A percentile compares a stretch with the other conserved stretches of the same genome.
Conservation (phyloP, 2,113 vertebrate genomes). For the Urocitellus parryii region DNA sequence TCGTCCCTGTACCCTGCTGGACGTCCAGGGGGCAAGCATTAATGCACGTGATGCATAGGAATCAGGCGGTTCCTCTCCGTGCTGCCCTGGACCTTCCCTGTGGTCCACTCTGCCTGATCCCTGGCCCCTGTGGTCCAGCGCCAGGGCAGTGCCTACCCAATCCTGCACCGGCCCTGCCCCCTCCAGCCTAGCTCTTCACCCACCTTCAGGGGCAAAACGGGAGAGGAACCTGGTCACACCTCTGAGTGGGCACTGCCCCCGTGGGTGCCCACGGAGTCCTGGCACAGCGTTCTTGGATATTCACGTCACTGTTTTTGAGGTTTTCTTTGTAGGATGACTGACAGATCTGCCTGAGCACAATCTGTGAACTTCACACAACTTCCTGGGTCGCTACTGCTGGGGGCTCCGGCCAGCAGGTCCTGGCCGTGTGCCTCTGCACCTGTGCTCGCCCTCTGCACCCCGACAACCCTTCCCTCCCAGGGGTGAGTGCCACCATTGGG, state of each 20-base stretch:
- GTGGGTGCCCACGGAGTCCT: background rate
- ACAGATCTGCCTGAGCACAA: background rate
- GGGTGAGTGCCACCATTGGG: background rate
- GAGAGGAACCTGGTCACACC: background rate
- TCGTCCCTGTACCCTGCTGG: background rate
- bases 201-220: rapidly evolving
- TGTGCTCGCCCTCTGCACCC: background rate
- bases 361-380: background rate
- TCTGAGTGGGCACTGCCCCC: rapidly evolving
- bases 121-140: background rate
- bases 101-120: background rate
- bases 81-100: background rate
- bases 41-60: no score
- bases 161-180: rapidly evolving
- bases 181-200: background rate
- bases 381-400: background rate
- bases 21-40: no score
- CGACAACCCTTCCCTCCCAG: background rate
- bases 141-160: background rate
- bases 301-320: background rate
- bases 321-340: background rate
- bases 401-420: background rate
- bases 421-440: background rate
- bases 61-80: no score
- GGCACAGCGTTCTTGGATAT: background rate